Conservation (phyloP, 2,113 vertebrate genomes). For the Cacatua alba region DNA sequence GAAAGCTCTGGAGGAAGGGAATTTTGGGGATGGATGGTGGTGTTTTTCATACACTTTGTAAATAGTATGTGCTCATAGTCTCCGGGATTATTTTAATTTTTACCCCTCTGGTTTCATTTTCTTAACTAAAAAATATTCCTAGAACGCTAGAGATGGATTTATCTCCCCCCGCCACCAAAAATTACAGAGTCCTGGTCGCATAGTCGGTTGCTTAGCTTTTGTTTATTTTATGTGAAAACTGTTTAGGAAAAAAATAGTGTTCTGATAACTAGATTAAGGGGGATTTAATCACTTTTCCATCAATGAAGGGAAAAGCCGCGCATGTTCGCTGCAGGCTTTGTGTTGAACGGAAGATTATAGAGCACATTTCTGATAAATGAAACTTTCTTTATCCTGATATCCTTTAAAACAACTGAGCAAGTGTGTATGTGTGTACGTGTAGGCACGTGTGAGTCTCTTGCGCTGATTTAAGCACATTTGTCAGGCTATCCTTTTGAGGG, state of each 20-base stretch:
- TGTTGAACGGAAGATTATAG: background rate
- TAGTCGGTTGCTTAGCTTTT: background rate
- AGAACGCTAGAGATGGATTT: background rate
- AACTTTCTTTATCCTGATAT: constrained; percentile 24
- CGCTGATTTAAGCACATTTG: background rate
- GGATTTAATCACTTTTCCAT: constrained; percentile 16
- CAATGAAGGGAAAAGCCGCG: background rate
- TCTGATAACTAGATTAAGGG: background rate
- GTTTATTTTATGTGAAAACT: background rate
- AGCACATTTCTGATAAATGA: background rate
- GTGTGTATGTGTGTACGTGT: background rate
- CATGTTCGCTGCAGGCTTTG: background rate
- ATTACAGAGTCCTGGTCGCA: background rate
- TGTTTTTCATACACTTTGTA: background rate
- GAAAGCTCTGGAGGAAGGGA: background rate
- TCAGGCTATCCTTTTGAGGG: background rate
- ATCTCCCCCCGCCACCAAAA: background rate
- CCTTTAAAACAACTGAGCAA: background rate
- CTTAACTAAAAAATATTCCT: background rate
- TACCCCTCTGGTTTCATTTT: background rate
- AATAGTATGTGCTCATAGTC: background rate
- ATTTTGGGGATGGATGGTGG: background rate
- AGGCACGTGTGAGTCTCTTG: background rate
- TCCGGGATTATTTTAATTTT: background rate
- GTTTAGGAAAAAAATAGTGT: background rate